Evolutionary conservation across 1,140 invertebrate genomes (phyloP), one percentile per base, ranked within the genome.

Genomic region (Cylas formicarius): DNA sequence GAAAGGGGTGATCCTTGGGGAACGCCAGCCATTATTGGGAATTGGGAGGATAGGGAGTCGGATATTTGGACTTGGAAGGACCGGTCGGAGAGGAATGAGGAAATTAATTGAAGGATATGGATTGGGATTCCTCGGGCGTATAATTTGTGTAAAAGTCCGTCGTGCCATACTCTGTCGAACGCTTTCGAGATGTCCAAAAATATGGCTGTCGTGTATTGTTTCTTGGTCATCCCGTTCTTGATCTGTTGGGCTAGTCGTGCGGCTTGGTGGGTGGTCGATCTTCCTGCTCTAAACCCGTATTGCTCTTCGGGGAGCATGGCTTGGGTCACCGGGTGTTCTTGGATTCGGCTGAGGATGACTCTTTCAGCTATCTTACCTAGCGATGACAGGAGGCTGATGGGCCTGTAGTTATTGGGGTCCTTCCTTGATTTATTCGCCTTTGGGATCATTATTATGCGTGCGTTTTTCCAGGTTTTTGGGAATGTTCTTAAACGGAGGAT

Each of bases 231-330:
- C n/a, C 49, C 48, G n/a, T 51, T 29, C 3, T 43, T 40, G 2
- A 69, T 59, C 18, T 59, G 46, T 18, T 63, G 53, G 0, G 52
- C 53, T 18, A 72, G 50, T 32, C 58, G 42, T 0, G 52, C 21
- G 1, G 66, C 22, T 37, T 67, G 65, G 32, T 66, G 57, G 2
- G 54, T 53, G 0, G 67, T 69, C 3, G 37, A 53, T 16, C 63
- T 56, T 10, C 42, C 32, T 16, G 17, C 22, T 52, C 62, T 50
- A 28, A 72, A 70, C 0, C 61, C 67, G 47, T 63, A 68, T 41
- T 70, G 63, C 7, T 41, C 9, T 8, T 32, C 28, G 2, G 23
- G 38, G 9, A 41, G 3, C 9, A 38, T 17, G n/a, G n/a, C n/a
- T 10, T 28, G 18, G 19, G 24, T 11, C 13, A 2, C 2, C 3